phyloP scores from a whole-genome alignment of 2,113 vertebrate species.

The Pseudolaguvia tuberculata region DNA sequence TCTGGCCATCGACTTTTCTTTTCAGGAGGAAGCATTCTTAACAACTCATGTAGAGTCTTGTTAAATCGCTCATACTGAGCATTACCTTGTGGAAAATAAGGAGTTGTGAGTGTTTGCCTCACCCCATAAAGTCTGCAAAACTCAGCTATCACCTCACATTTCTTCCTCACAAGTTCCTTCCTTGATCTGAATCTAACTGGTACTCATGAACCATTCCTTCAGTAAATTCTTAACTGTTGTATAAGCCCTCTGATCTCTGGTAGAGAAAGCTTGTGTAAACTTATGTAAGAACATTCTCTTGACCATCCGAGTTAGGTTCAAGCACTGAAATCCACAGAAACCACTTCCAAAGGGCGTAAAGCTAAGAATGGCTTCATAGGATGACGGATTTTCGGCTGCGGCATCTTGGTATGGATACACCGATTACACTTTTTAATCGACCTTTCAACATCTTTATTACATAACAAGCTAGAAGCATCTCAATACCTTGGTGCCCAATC shows the following conservation, averaged over 20 bases:
- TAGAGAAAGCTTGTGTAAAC: slow-evolving; percentile 3
- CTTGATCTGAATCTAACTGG: no score
- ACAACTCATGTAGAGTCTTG: no score
- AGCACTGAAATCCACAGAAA: background rate
- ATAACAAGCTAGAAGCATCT: background rate
- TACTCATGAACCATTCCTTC: background rate
- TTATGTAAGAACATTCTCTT: slow-evolving; percentile 4
- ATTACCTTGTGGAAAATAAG: no score
- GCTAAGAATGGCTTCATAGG: background rate
- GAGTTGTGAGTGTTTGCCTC: background rate
- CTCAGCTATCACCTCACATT: background rate
- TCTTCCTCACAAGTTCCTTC: no score
- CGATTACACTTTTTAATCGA: slow-evolving; percentile 9
- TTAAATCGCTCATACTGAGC: no score
- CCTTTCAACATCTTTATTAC: background rate
- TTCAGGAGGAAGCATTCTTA: no score
- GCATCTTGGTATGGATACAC: background rate
- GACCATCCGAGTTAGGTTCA: background rate
- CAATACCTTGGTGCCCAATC: no score
- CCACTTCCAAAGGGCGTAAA: background rate
- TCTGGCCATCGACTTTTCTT: no score
- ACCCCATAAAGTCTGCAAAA: background rate
- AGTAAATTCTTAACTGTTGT: background rate
- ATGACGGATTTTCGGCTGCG: background rate
- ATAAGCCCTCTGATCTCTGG: background rate